Percentiles rank a stretch among this genome's conserved stretches.
Conservation (phyloP, 2,797 vertebrate genomes). For the Hephaestus fuliginosus region DNA sequence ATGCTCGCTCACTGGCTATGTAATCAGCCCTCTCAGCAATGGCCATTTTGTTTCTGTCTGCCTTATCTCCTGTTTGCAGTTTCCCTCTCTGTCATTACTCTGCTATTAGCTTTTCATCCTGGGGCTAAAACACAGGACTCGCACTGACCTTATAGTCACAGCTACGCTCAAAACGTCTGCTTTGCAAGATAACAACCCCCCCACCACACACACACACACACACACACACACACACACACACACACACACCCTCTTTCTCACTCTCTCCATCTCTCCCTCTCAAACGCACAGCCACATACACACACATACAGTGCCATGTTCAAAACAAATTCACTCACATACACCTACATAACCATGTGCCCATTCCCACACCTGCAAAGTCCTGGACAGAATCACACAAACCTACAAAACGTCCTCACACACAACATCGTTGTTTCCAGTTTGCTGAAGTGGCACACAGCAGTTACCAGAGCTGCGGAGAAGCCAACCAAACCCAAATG, state of each 20-base stretch:
- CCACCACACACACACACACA: no score
- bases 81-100: slow-evolving; percentile 77
- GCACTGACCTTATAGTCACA: slow-evolving; percentile 70
- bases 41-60: slow-evolving; percentile 72
- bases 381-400: slow-evolving; percentile 5
- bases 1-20: slow-evolving; percentile 42
- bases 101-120: slow-evolving; percentile 75
- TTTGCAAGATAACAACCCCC: slow-evolving; percentile 63
- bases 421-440: background rate
- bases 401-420: slow-evolving; percentile 9
- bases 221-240: background rate
- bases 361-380: background rate
- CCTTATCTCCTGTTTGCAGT: slow-evolving; percentile 79
- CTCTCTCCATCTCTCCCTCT: background rate
- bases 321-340: slow-evolving; percentile 21
- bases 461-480: background rate
- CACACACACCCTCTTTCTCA: slow-evolving; percentile 1
- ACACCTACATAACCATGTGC: slow-evolving; percentile 9
- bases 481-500: slow-evolving; percentile 24
- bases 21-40: slow-evolving; percentile 71
- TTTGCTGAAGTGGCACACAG: slow-evolving; percentile 24
- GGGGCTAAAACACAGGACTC: slow-evolving; percentile 71
- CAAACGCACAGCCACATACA: slow-evolving; percentile 3
- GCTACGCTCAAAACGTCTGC: slow-evolving; percentile 70
- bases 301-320: slow-evolving; percentile 13